Evolutionary conservation across 2,888 invertebrate genomes (phyloP).

Genomic region (Callosobruchus maculatus): DNA sequence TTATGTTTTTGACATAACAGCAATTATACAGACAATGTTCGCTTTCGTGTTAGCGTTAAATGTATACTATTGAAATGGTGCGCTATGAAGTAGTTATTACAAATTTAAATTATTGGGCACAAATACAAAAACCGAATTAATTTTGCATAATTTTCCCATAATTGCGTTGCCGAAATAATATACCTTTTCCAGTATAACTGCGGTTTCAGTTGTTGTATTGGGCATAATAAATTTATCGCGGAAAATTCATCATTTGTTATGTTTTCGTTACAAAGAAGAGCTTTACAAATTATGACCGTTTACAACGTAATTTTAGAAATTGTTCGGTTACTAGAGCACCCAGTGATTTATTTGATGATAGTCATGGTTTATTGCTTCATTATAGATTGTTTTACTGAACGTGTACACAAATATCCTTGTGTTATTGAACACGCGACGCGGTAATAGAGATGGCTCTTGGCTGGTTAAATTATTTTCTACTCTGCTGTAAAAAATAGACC

Average conservation of each 20-base stretch:
- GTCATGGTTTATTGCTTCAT: not conserved
- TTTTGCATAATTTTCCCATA: not conserved
- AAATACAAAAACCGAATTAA: not conserved
- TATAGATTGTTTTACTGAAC: no score
- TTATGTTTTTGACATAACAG: no score
- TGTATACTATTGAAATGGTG: not conserved
- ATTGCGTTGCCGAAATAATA: not conserved
- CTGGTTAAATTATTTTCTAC: no score
- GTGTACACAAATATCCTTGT: no score
- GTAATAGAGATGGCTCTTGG: no score
- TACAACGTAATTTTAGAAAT: not conserved
- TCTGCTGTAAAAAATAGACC: no score
- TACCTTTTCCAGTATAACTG: not conserved
- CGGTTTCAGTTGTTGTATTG: not conserved
- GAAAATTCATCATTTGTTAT: not conserved
- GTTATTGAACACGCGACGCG: no score
- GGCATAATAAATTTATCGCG: not conserved
- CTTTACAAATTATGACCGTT: not conserved
- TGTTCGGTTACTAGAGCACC: not conserved
- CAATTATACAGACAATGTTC: no score
- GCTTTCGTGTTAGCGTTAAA: not conserved
- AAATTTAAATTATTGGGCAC: not conserved
- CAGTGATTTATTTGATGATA: not conserved
- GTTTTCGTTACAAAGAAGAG: not conserved
- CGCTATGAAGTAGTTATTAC: not conserved